A percentile compares a stretch with the other conserved stretches of the same genome.
phyloP scores from a whole-genome alignment of 2,113 vertebrate species.

The Solea solea region DNA sequence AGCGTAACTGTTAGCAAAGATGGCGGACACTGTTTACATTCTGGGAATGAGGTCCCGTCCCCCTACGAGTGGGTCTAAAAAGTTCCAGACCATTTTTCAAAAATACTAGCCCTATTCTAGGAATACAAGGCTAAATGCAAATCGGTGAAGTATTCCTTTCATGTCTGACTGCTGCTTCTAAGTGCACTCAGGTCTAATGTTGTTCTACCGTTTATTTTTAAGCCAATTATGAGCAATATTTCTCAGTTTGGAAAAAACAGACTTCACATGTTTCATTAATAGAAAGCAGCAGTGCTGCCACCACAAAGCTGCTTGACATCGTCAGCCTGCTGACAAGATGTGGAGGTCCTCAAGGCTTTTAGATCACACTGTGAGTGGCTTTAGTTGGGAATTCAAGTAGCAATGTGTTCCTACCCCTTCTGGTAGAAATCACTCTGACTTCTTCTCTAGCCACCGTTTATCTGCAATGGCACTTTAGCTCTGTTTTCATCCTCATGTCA shows the following conservation, averaged over 20 bases:
- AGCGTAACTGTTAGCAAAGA: no score
- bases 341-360: slow-evolving; percentile 27
- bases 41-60: no score
- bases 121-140: no score
- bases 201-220: slow-evolving; percentile 9
- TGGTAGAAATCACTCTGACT: slow-evolving; percentile 48
- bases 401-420: slow-evolving; percentile 28
- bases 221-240: slow-evolving; percentile 11
- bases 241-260: slow-evolving; percentile 5
- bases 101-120: no score
- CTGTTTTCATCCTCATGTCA: slow-evolving; percentile 19
- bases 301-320: slow-evolving; percentile 30
- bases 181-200: neutral
- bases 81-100: no score
- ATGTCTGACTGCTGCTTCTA: neutral
- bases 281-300: slow-evolving; percentile 22
- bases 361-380: slow-evolving; percentile 48
- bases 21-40: no score
- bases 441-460: slow-evolving; percentile 45
- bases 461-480: slow-evolving; percentile 38
- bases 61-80: no score
- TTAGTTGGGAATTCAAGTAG: slow-evolving; percentile 37
- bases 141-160: neutral
- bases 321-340: slow-evolving; percentile 23
- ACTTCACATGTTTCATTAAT: slow-evolving; percentile 6